These are phyloP conservation scores for Beris morrisii DNA, from an alignment of 2,888 invertebrate species.

Conservation along the genomic window DNA sequence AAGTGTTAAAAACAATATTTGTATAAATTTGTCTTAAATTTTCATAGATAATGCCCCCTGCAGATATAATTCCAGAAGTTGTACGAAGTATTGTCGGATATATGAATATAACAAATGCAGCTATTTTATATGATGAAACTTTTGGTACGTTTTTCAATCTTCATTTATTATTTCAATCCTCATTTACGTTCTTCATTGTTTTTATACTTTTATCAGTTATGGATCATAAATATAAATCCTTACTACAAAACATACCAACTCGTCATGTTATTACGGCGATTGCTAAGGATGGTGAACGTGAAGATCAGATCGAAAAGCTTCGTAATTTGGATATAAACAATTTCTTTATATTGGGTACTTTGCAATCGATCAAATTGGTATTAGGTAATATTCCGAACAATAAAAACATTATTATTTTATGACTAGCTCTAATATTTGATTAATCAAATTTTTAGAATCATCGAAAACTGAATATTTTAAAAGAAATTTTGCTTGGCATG, in stretches of 20 bases:
- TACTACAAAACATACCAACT: constrained; percentile 86
- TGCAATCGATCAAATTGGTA: constrained; percentile 69
- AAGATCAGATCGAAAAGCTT: constrained; percentile 70
- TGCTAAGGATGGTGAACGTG: constrained; percentile 60
- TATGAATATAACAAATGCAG: constrained; percentile 89
- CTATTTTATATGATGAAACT: constrained; percentile 84
- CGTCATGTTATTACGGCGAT: constrained; percentile 80
- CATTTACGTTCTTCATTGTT: constrained; percentile 3
- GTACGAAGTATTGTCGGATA: constrained; percentile 77
- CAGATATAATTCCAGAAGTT: constrained; percentile 80
- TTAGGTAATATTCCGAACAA: constrained; percentile 58
- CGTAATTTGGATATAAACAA: constrained; percentile 85
- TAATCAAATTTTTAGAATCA: constrained; percentile 55
- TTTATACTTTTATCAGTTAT: constrained; percentile 64
- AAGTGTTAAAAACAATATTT: too few relatives aligned
- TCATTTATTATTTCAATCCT: not conserved
- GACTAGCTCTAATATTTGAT: constrained; percentile 5
- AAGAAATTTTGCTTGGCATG: constrained; percentile 85
- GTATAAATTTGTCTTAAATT: not conserved
- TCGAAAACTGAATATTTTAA: constrained; percentile 77
- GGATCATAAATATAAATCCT: constrained; percentile 91
- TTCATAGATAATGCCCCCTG: constrained; percentile 65
- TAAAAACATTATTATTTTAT: constrained; percentile 1
- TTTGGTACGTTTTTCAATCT: constrained; percentile 64
- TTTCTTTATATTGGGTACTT: constrained; percentile 80